phyloP scores from a whole-genome alignment of 92 coral and sea anemone species.

The Heteractis magnifica region DNA sequence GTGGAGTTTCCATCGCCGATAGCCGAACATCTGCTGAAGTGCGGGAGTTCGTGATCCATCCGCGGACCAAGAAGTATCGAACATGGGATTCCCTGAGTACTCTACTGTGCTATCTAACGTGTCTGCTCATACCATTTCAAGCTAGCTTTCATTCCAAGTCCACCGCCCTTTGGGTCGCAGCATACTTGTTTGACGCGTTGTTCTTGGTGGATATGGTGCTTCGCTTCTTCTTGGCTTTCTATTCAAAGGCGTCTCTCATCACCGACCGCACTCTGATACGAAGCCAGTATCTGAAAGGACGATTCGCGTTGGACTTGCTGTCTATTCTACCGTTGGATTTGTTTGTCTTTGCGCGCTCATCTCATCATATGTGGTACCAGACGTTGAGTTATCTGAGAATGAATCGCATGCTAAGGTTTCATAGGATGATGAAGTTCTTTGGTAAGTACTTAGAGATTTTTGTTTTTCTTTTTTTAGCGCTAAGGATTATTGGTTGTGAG shows the following conservation, averaged over 20 bases:
- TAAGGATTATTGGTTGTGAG: neutral
- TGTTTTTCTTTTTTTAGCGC: too few relatives aligned
- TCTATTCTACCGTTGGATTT: constrained; percentile 65
- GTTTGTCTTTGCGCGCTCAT: constrained; percentile 35
- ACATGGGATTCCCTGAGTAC: constrained; percentile 61
- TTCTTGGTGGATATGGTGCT: constrained; percentile 62
- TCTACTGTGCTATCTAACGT: constrained; percentile 50
- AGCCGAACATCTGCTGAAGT: neutral
- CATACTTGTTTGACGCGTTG: constrained; percentile 56
- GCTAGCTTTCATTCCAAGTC: constrained; percentile 63
- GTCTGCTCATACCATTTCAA: constrained; percentile 73
- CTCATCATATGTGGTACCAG: constrained; percentile 49
- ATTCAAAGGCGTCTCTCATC: constrained; percentile 65
- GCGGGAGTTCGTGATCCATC: constrained; percentile 53
- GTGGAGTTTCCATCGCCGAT: constrained; percentile 59
- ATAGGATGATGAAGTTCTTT: constrained; percentile 59
- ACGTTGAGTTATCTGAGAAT: constrained; percentile 58
- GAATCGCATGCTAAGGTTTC: constrained; percentile 67
- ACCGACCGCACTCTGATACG: constrained; percentile 57
- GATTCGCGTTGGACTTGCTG: constrained; percentile 54
- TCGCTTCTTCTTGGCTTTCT: constrained; percentile 64
- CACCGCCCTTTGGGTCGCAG: constrained; percentile 47
- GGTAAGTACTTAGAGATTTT: constrained; percentile 43
- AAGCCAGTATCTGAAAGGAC: constrained; percentile 57
- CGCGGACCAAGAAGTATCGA: constrained; percentile 59